Evolutionary conservation across 2,888 invertebrate genomes (phyloP).

Genomic region (Pollenia angustigena): DNA sequence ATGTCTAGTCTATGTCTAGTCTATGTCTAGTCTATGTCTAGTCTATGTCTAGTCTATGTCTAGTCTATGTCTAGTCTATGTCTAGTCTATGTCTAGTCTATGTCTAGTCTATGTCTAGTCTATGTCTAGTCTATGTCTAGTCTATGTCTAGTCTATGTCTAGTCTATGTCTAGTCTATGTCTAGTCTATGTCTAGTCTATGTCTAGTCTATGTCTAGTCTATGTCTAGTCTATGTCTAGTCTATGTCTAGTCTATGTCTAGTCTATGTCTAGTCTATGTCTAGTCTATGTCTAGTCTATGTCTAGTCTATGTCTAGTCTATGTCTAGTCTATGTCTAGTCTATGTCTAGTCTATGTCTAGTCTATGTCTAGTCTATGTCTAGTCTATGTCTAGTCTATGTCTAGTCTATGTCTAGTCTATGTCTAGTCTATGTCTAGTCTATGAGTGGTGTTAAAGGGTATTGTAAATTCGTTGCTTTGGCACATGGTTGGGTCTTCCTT

Average conservation of each 20-base stretch:
- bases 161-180: no score
- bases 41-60: no score
- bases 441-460: background rate
- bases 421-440: conserved; percentile 13
- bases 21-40: no score
- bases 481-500: background rate
- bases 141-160: no score
- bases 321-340: conserved; percentile 12
- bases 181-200: no score
- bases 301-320: conserved; percentile 12
- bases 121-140: no score
- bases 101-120: no score
- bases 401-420: conserved; percentile 7
- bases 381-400: conserved; percentile 10
- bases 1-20: no score
- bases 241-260: background rate
- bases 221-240: no score
- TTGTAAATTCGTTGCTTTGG: background rate
- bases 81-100: no score
- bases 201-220: no score
- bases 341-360: conserved; percentile 8
- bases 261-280: background rate
- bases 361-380: conserved; percentile 7
- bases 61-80: no score
- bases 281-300: conserved; percentile 9